Percentiles rank a stretch among this genome's conserved stretches.
These are phyloP conservation scores for Aplidium turbinatum DNA, from an alignment of 23 tunicate genomes.

Conservation along the genomic window DNA sequence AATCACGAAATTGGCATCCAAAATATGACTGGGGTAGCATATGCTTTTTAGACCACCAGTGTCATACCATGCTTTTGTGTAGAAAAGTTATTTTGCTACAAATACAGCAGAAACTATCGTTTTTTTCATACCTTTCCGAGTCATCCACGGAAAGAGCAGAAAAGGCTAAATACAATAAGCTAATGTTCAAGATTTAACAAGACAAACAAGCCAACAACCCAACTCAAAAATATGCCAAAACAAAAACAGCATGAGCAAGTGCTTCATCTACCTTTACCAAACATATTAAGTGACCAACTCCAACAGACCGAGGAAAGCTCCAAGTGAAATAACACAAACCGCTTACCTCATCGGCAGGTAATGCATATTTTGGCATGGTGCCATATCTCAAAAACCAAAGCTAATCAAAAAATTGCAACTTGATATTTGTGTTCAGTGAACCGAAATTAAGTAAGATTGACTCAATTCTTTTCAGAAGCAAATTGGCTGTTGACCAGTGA, in stretches of 20 bases:
- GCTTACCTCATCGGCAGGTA: too few species aligned
- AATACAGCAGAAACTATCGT: conserved; percentile 22
- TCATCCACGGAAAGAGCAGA: conserved; percentile 36
- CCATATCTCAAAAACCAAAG: conserved; percentile 23
- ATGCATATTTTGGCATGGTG: conserved; percentile 1
- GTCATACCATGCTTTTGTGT: conserved; percentile 27
- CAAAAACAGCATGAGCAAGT: background rate
- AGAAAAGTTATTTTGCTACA: conserved; percentile 36
- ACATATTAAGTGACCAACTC: too few species aligned
- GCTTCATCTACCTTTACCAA: background rate
- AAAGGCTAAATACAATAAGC: conserved; percentile 16
- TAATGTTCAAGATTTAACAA: background rate
- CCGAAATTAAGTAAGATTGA: conserved; percentile 29
- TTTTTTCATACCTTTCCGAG: conserved; percentile 22
- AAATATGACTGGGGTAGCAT: conserved; percentile 21
- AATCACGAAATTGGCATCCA: conserved; percentile 30
- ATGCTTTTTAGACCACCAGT: conserved; percentile 11
- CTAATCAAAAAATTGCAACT: conserved; percentile 25
- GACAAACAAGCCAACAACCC: background rate
- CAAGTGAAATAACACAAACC: background rate
- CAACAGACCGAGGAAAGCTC: background rate
- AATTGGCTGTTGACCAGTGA: conserved; percentile 33
- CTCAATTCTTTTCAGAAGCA: conserved; percentile 25
- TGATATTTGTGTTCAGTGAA: conserved; percentile 32
- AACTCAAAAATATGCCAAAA: conserved; percentile 17